A percentile compares a stretch with the other conserved stretches of the same genome.
Evolutionary conservation across 2,797 vertebrate species (phyloP).

Genomic region (Microhierax caerulescens): DNA sequence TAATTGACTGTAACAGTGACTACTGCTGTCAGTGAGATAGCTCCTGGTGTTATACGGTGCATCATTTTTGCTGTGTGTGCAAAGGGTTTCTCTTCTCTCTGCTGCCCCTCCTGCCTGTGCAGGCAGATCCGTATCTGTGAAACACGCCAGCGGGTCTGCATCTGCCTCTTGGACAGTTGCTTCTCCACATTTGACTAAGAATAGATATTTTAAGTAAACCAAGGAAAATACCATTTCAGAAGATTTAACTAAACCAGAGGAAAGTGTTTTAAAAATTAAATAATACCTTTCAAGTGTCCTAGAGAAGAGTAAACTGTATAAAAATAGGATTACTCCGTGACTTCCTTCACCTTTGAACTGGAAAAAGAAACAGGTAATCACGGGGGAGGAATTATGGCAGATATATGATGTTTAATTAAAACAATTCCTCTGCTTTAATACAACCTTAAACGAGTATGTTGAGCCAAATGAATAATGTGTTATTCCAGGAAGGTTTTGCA

Average conservation of each 20-base stretch:
- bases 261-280: background rate
- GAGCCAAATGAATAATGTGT: background rate
- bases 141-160: background rate
- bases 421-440: background rate
- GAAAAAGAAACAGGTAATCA: background rate
- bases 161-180: background rate
- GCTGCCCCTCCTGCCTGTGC: background rate
- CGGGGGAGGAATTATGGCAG: background rate
- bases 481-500: background rate
- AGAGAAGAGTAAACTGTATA: constrained; percentile 89
- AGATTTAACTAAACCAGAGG: background rate
- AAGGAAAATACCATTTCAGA: background rate
- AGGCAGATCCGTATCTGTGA: accelerated
- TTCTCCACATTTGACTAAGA: accelerated
- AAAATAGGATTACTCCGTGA: constrained; percentile 86
- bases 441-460: background rate
- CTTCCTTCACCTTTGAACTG: constrained; percentile 84
- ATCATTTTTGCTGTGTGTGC: accelerated
- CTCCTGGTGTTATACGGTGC: accelerated
- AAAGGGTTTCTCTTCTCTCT: background rate
- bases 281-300: constrained; percentile 83
- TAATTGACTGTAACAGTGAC: no score
- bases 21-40: background rate
- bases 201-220: background rate
- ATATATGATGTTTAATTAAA: background rate